Conservation (phyloP, 35 echinoderm and acorn worm species). For the Stichopus chloronotus region DNA sequence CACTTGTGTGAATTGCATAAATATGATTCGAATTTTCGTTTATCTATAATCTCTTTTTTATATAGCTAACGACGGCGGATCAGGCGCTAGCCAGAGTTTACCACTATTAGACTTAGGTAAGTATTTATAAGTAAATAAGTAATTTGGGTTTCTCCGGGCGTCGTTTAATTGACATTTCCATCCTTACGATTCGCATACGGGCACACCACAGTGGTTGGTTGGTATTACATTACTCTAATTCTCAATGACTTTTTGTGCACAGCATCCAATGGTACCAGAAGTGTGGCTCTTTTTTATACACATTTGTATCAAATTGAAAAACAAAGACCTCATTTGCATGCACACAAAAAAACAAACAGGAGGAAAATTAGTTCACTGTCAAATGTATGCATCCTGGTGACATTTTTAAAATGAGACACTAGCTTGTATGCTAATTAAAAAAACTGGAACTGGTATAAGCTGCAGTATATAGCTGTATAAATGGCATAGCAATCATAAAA, state of each 20-base stretch:
- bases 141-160: background rate
- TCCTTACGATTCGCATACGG: background rate
- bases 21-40: background rate
- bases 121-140: background rate
- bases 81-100: background rate
- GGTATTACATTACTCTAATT: too few species aligned
- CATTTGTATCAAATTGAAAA: background rate
- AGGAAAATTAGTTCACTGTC: too few species aligned
- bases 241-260: too few species aligned
- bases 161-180: background rate
- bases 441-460: too few species aligned
- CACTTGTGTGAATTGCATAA: background rate
- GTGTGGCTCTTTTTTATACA: background rate
- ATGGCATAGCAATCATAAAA: background rate
- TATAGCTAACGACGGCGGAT: background rate
- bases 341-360: too few species aligned
- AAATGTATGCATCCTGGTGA: too few species aligned
- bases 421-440: too few species aligned
- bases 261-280: background rate
- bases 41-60: background rate
- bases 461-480: too few species aligned
- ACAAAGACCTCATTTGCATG: too few species aligned
- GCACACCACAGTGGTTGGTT: background rate
- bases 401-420: too few species aligned
- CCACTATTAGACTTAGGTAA: background rate